Base-by-base conservation (phyloP, 2,797 vertebrate species). In the Phoxinus dragarum region DNA sequence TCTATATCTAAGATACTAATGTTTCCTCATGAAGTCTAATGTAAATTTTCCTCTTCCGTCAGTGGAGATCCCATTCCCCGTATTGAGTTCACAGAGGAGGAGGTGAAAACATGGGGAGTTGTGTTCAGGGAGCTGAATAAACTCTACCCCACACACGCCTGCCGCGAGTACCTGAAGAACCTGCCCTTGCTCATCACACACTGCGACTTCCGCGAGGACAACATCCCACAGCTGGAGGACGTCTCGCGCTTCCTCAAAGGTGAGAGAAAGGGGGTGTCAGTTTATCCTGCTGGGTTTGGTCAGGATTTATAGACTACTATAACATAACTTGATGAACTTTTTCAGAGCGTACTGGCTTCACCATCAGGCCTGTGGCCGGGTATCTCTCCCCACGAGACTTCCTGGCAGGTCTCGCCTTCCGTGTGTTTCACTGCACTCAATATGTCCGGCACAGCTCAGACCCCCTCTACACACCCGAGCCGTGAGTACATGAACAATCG, bases 361-460 rank as follows among this genome's bases (percentile, higher is more conserved):
- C 96, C 89, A 98, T 99, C 86, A 97, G 97, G 87, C 98, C 98
- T 0, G 98, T 99, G 84, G 98, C 98, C 27, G 98, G 98, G 75
- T 99, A 99, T 82, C 90, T 99, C 66, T 99, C 98, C 0, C 98
- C 98, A 2, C 95, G 98, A 81, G 98, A 99, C 90, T 99, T 99
- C 93, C 94, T 99, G 85, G 98, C 98, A 76, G 98, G 98, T 77
- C 94, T 99, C 93, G 98, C 98, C 59, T 99, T 99, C 91, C 96
- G 98, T 76, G 98, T 99, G 90, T 99, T 99, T 90, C 98, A 99
- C 93, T 99, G 98, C 87, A 99, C 98, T 84, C 98, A 99, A 49
- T 99, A 99, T 52, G 96, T 99, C 88, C 96, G 98, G 31, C 98
- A 99, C 95, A 98, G 97, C 92, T 97, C 98, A 0, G 97, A 98